Conservation (phyloP, 1,140 invertebrate genomes). For the Muscidifurax raptorellus region DNA sequence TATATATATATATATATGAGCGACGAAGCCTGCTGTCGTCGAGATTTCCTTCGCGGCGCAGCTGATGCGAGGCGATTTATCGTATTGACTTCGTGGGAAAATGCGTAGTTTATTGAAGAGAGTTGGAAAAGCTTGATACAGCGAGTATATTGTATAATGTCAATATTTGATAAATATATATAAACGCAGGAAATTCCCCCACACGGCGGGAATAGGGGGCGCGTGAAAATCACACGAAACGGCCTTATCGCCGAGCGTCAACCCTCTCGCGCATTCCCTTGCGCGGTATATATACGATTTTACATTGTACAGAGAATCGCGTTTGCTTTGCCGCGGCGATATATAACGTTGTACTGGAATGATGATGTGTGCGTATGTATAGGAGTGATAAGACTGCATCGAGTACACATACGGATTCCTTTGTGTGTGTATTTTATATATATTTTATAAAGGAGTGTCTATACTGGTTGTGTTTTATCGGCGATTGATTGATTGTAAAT, state of each 20-base stretch:
- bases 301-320: no score
- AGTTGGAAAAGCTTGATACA: no score
- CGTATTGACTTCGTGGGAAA: background rate
- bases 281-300: no score
- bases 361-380: background rate
- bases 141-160: background rate
- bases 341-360: no score
- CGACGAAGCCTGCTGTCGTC: no score
- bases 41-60: background rate
- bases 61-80: no score
- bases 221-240: conserved; percentile 63
- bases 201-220: conserved; percentile 55
- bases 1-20: no score
- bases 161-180: conserved; percentile 3
- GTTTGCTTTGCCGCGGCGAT: no score
- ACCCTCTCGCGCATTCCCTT: conserved; percentile 50
- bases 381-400: background rate
- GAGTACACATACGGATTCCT: background rate
- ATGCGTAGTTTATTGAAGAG: background rate
- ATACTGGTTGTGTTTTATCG: background rate
- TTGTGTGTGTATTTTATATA: no score
- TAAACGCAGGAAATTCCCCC: background rate
- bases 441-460: background rate
- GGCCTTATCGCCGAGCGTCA: conserved; percentile 68
- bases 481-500: background rate